Base-by-base conservation (phyloP, 1,140 invertebrate genomes). In the Meloidogyne exigua region DNA sequence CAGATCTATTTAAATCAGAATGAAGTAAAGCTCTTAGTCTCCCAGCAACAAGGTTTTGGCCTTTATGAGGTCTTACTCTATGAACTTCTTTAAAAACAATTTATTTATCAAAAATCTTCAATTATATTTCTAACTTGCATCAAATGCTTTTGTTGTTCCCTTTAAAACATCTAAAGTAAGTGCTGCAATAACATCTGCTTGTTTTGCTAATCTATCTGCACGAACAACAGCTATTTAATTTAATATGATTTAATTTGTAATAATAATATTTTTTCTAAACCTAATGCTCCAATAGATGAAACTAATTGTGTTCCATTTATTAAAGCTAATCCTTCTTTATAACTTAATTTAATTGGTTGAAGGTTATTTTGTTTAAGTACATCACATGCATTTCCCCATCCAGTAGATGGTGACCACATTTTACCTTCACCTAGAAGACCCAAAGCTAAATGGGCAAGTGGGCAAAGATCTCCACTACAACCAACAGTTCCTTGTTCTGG, bases 261-360 rank as follows among this genome's bases (percentile, higher is more conserved):
- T 7, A 39, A 39, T 10, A 15, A 57, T 78, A 18, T 2, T 73
- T 26, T 75, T 25, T 69, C 68, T 62, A 75, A 84, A 90, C 90
- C 89, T 88, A 92, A 91, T 18, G 91, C 90, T 39, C 92, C 92
- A 49, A 93, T 87, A 23, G 92, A 90, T 32, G 91, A 91, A 64
- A 92, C 92, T 65, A 93, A 88, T 85, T 93, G 92, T 18, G 92
- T 93, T 71, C 92, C 92, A 87, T 93, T 93, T 79, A 93, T 92
- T 70, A 93, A 84, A 15, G 92, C 91, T 26, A 93, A 83, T 21
- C 92, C 92, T 85, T 92, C 92, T 89, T 92, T 92, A 15, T 91
- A 89, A 72, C 89, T 88, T n/a, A 92, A 87, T 28, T 87, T 87
- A 57, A 92, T 89, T 12, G 91, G 91, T 76, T 88, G 88, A 26